phyloP scores from a whole-genome alignment of 1,140 invertebrate genomes.

The Heliconius hewitsoni region DNA sequence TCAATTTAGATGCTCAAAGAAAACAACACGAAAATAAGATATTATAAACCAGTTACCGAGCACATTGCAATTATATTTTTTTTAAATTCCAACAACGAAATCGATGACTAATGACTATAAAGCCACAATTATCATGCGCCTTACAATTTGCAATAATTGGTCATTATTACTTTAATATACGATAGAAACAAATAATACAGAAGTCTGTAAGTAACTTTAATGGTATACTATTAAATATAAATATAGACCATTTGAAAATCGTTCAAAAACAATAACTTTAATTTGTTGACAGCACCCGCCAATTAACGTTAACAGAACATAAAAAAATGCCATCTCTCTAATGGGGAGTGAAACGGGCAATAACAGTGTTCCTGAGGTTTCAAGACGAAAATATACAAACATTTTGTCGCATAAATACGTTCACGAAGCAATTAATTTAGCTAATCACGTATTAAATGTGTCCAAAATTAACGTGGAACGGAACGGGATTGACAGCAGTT shows the following conservation, averaged over 20 bases:
- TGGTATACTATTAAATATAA: constrained; percentile 2
- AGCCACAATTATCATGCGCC: neutral
- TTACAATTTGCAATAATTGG: constrained; percentile 1
- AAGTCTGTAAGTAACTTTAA: neutral
- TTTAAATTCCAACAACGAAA: constrained; percentile 2
- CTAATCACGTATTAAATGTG: constrained; percentile 14
- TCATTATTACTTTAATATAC: constrained; percentile 6
- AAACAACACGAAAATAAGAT: constrained; percentile 14
- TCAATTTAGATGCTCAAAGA: neutral
- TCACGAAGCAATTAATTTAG: constrained; percentile 8
- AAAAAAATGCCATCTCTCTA: constrained; percentile 11
- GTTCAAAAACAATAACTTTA: constrained; percentile 15
- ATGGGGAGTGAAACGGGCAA: constrained; percentile 9
- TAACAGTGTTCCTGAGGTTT: constrained; percentile 9
- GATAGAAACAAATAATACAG: constrained; percentile 8
- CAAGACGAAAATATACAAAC: constrained; percentile 8
- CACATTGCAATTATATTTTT: constrained; percentile 10
- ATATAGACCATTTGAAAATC: constrained; percentile 1
- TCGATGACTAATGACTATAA: constrained; percentile 7
- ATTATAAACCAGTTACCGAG: constrained; percentile 13
- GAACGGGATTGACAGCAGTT: constrained; percentile 13
- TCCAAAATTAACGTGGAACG: constrained; percentile 8
- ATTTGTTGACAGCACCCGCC: constrained; percentile 10
- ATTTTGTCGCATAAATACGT: constrained; percentile 5
- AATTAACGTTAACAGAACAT: constrained; percentile 13